phyloP scores from a whole-genome alignment of 2,888 invertebrate genomes.

The Anthophora plumipes region DNA sequence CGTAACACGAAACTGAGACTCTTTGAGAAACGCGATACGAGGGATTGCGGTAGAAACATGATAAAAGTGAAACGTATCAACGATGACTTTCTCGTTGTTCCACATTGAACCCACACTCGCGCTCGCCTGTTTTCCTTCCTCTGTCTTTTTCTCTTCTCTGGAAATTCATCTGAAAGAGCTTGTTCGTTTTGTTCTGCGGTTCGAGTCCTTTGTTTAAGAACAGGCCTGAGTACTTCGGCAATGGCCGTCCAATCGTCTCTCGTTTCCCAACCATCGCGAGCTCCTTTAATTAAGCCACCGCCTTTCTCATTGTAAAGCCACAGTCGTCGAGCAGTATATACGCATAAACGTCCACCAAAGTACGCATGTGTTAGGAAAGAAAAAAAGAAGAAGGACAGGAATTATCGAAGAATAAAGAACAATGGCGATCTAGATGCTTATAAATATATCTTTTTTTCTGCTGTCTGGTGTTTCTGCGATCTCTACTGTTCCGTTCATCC shows the following conservation, averaged over 20 bases:
- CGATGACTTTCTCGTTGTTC: not conserved
- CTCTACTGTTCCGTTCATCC: no score
- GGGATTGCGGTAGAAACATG: not conserved
- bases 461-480: no score
- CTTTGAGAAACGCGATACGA: not conserved
- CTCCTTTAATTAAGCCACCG: constrained; percentile 61
- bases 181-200: not conserved
- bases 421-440: no score
- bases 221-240: constrained; percentile 3
- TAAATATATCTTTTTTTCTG: no score
- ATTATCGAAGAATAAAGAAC: no score
- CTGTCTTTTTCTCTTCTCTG: not conserved
- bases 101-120: no score
- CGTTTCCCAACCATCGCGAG: constrained; percentile 36
- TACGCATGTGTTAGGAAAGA: not conserved
- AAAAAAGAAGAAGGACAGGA: no score
- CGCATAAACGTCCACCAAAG: constrained; percentile 27
- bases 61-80: not conserved
- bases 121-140: not conserved
- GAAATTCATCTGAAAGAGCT: constrained; percentile 20
- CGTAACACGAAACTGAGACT: not conserved
- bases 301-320: constrained; percentile 49
- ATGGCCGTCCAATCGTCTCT: constrained; percentile 22
- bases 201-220: constrained; percentile 23
- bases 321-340: constrained; percentile 16